Conservation (phyloP, 2,113 vertebrate species). For the Vireo altiloquus region DNA sequence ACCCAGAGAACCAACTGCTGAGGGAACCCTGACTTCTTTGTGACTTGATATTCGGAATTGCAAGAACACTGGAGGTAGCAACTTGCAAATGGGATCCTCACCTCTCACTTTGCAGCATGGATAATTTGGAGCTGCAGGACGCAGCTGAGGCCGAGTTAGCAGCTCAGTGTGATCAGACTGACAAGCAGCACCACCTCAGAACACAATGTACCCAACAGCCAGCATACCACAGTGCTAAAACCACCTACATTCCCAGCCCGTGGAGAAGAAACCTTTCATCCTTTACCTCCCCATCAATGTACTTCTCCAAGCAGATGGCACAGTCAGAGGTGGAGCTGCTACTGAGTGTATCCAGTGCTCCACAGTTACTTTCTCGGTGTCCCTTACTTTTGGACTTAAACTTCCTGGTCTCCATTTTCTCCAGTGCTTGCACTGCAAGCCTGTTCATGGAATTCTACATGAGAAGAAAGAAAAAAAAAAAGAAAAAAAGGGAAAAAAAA, state of each 20-base stretch:
- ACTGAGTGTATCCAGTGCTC: conserved; percentile 90
- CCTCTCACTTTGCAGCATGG: not conserved
- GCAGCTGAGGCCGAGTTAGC: not conserved
- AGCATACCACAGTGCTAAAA: not conserved
- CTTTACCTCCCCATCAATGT: conserved; percentile 95
- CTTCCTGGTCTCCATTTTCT: conserved; percentile 98
- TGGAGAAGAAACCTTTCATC: not conserved
- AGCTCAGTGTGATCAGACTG: not conserved
- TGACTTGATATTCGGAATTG: not conserved
- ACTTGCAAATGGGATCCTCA: not conserved
- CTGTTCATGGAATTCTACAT: conserved; percentile 96
- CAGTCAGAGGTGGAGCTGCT: conserved; percentile 97
- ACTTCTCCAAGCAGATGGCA: conserved; percentile 99
- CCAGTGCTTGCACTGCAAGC: conserved; percentile 94
- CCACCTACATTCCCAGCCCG: not conserved
- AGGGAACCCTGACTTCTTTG: not conserved
- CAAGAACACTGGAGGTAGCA: not conserved
- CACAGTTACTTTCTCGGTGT: conserved; percentile 85
- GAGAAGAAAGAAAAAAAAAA: not conserved
- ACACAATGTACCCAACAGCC: not conserved
- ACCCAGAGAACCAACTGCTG: not conserved
- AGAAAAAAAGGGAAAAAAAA: accelerated
- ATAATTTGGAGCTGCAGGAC: not conserved
- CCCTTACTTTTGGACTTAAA: conserved; percentile 95
- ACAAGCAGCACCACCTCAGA: not conserved